A percentile compares a stretch with the other conserved stretches of the same genome.
Conservation (phyloP, 2,113 vertebrate genomes). For the Mastomys coucha region DNA sequence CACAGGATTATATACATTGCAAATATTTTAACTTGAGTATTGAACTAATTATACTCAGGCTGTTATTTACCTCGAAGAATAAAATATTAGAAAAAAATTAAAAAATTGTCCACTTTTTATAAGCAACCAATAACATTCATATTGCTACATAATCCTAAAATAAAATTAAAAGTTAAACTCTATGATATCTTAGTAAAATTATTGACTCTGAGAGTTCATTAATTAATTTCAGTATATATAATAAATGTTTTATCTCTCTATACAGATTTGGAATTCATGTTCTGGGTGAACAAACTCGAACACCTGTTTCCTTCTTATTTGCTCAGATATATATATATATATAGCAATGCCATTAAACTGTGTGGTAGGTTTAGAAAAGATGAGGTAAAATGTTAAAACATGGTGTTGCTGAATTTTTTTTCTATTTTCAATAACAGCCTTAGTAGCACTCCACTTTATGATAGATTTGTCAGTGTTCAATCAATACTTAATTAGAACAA, state of each 20-base stretch:
- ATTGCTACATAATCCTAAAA: neutral
- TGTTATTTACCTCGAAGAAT: neutral
- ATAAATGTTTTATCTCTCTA: neutral
- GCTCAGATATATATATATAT: neutral
- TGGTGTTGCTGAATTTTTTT: neutral
- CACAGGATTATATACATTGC: rapidly evolving
- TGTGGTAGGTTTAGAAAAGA: neutral
- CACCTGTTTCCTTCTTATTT: neutral
- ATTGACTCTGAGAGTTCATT: constrained; percentile 12
- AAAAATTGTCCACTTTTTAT: neutral
- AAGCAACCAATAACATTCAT: neutral
- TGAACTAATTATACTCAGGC: neutral
- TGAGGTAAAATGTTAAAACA: neutral
- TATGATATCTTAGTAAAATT: neutral
- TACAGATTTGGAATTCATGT: neutral
- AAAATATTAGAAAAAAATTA: neutral
- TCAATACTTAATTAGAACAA: neutral
- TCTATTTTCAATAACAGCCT: neutral
- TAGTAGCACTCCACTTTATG: neutral
- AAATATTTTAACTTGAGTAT: neutral
- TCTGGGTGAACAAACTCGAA: neutral
- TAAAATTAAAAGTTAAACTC: neutral
- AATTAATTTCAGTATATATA: neutral
- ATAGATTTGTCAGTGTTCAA: neutral
- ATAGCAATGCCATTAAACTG: neutral